Conservation (phyloP, 2,113 vertebrate species). For the Alouatta palliata region DNA sequence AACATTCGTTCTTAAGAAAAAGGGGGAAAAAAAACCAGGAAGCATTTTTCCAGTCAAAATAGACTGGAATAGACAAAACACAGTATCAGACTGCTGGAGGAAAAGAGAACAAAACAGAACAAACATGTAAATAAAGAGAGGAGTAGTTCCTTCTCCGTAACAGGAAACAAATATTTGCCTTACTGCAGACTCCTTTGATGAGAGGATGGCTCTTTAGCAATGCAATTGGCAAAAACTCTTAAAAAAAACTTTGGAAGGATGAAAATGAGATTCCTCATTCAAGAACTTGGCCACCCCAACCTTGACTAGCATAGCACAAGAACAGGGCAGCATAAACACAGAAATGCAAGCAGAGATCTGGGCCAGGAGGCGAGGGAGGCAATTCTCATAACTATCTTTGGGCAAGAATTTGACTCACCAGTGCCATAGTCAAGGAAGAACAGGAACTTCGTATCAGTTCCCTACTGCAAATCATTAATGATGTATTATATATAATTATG, state of each 20-base stretch:
- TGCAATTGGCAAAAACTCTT: neutral
- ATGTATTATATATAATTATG: neutral
- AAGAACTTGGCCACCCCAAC: neutral
- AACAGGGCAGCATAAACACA: neutral
- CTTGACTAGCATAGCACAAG: neutral
- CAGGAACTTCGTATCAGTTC: neutral
- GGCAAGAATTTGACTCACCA: neutral
- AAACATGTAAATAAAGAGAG: neutral
- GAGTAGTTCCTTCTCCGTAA: neutral
- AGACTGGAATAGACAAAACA: conserved; percentile 5
- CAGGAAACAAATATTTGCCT: neutral
- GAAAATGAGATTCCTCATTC: neutral
- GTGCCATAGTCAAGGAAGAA: neutral
- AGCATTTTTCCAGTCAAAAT: conserved; percentile 7
- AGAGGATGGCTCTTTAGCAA: neutral
- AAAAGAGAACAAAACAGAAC: neutral
- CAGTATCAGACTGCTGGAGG: neutral
- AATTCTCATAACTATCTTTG: too few relatives aligned
- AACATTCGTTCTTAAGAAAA: conserved; percentile 39
- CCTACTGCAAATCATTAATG: neutral
- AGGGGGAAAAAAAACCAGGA: neutral
- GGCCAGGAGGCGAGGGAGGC: neutral
- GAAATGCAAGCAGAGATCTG: neutral
- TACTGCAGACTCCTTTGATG: neutral
- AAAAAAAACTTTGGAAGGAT: neutral